Conservation (phyloP, 1,140 invertebrate genomes). For the Pseudomyrmex gracilis region DNA sequence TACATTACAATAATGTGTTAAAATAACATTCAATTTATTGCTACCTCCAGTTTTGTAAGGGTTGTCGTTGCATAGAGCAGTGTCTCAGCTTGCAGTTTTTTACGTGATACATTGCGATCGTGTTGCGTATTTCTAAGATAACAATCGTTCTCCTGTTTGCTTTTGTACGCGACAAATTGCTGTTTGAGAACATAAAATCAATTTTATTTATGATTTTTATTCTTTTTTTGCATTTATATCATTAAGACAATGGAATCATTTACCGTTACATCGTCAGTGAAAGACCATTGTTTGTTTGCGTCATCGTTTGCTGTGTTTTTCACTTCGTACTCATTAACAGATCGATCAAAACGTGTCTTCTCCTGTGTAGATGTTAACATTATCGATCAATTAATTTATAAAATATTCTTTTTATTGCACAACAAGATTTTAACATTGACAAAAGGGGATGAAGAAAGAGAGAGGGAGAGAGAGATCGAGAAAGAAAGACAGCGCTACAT, state of each 20-base stretch:
- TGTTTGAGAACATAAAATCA: slow-evolving; percentile 64
- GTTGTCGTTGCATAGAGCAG: slow-evolving; percentile 69
- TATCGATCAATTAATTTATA: not conserved
- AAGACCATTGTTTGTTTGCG: slow-evolving; percentile 68
- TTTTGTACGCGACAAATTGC: slow-evolving; percentile 79
- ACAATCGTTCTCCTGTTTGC: slow-evolving; percentile 72
- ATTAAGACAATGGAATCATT: slow-evolving; percentile 35
- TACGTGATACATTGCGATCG: slow-evolving; percentile 4
- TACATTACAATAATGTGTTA: not conserved
- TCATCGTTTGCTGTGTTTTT: not conserved
- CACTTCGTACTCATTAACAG: slow-evolving; percentile 52
- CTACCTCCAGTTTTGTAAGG: slow-evolving; percentile 79
- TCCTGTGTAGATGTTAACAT: slow-evolving; percentile 66
- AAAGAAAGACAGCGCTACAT: slow-evolving; percentile 20
- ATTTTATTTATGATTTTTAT: not conserved
- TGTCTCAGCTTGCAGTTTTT: slow-evolving; percentile 56
- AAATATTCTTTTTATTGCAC: not conserved
- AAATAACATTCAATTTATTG: not conserved
- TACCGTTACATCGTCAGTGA: slow-evolving; percentile 78
- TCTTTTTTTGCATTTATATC: not conserved
- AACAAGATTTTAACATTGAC: not conserved
- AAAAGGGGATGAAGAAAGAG: slow-evolving; percentile 35
- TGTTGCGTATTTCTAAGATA: slow-evolving; percentile 77
- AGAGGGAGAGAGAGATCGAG: too few species aligned
- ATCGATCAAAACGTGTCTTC: slow-evolving; percentile 78